Evolutionary conservation across 2,797 vertebrate species (phyloP).

Genomic region (Esox lucius): DNA sequence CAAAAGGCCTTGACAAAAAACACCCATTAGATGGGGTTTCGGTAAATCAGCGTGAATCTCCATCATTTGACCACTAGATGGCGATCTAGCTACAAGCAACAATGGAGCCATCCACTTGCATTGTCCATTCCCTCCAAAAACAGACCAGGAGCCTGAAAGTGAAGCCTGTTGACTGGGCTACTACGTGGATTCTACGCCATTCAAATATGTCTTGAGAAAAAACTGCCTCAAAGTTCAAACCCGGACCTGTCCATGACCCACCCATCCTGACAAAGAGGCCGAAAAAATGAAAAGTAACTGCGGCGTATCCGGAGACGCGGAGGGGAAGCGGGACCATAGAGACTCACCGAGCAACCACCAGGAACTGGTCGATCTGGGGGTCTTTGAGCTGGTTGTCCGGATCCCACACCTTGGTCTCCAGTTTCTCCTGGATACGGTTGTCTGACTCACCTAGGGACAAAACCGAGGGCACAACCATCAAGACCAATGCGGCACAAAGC

Average conservation of each 20-base stretch:
- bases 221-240: not conserved
- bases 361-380: conserved; percentile 94
- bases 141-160: conserved; percentile 3
- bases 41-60: not conserved
- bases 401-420: conserved; percentile 96
- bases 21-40: too few relatives aligned
- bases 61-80: conserved; percentile 43
- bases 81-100: conserved; percentile 11
- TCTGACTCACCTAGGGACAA: conserved; percentile 79
- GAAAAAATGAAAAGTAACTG: conserved; percentile 20
- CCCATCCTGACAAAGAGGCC: not conserved
- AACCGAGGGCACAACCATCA: not conserved
- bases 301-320: not conserved
- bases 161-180: not conserved
- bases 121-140: conserved; percentile 32
- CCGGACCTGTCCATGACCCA: too few relatives aligned
- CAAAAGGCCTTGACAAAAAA: not conserved
- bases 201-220: not conserved
- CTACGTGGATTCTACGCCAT: not conserved
- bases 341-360: conserved; percentile 91
- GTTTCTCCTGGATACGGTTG: conserved; percentile 87
- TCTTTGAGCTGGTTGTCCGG: conserved; percentile 92
- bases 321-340: not conserved
- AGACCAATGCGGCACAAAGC: not conserved
- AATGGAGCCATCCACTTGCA: not conserved